Conservation (phyloP, 2,888 invertebrate genomes). For the Idaea dimidiata region DNA sequence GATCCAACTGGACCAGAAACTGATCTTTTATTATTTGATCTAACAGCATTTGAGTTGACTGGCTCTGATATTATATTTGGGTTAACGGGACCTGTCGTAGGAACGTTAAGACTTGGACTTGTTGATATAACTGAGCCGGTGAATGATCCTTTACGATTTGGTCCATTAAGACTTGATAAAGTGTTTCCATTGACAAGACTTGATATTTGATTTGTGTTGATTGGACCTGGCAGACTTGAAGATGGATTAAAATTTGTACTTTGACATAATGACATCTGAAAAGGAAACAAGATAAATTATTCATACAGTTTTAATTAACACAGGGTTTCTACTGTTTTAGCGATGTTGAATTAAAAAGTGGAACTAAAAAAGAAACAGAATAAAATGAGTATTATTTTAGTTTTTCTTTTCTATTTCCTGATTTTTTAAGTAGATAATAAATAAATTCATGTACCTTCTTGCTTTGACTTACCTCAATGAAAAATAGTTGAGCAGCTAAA, state of each 20-base stretch:
- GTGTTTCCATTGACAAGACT: background rate
- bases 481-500: background rate
- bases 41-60: background rate
- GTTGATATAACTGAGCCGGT: background rate
- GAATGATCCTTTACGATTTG: background rate
- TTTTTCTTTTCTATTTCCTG: no score
- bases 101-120: background rate
- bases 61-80: background rate
- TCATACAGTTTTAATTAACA: background rate
- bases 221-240: background rate
- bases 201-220: background rate
- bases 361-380: no score
- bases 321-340: no score
- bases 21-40: background rate
- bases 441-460: background rate
- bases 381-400: no score
- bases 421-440: background rate
- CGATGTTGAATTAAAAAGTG: no score
- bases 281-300: background rate
- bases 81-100: background rate
- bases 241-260: background rate
- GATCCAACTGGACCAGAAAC: background rate
- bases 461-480: background rate
- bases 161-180: background rate
- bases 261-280: background rate